These are phyloP conservation scores for Momotus momota DNA, from an alignment of 2,797 vertebrate genomes.

Conservation along the genomic window DNA sequence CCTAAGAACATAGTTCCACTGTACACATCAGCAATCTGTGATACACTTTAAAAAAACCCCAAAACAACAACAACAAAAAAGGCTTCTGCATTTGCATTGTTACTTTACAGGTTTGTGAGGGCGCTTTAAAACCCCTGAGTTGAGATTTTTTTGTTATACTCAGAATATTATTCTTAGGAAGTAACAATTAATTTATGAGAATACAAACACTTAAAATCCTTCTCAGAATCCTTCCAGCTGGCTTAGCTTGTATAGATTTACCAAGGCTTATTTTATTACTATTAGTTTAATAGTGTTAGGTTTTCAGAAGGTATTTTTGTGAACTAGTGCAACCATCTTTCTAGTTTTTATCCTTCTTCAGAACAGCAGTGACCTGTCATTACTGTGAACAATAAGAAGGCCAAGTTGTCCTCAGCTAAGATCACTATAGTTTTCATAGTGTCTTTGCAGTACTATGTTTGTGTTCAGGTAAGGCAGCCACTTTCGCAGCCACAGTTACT, in stretches of 20 bases:
- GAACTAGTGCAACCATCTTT: background rate
- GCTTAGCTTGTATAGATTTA: constrained; percentile 8
- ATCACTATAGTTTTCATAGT: background rate
- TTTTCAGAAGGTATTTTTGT: background rate
- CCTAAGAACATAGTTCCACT: constrained; percentile 4
- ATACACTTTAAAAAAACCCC: background rate
- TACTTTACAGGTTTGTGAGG: background rate
- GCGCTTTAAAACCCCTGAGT: background rate
- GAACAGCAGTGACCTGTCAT: background rate
- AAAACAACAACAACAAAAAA: background rate
- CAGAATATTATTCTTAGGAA: background rate
- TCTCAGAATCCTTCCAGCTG: background rate
- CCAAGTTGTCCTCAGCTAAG: background rate
- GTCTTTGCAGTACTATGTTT: fast-evolving
- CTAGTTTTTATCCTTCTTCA: background rate
- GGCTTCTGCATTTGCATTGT: background rate
- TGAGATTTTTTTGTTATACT: background rate
- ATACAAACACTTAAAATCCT: constrained; percentile 13
- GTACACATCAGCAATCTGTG: background rate
- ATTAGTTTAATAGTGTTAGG: background rate
- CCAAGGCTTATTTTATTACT: constrained; percentile 2
- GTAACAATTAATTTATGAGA: background rate
- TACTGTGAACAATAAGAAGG: background rate
- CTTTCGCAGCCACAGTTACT: background rate
- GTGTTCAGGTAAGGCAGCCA: background rate